Conservation (phyloP, 2,888 invertebrate species). For the Drosophila kokeensis region DNA sequence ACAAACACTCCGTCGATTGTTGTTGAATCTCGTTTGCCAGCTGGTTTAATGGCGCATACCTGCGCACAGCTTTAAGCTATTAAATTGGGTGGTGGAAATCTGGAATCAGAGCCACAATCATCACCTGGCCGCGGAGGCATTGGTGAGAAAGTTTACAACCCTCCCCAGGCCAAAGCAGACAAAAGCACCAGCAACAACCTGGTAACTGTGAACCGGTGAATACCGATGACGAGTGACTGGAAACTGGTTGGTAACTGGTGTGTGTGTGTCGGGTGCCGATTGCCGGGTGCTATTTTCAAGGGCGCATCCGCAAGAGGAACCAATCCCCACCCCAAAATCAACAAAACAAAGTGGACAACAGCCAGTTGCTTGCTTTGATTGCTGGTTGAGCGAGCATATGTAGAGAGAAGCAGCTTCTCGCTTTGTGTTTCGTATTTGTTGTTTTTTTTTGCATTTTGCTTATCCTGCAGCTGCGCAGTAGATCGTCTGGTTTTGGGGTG, state of each 20-base stretch:
- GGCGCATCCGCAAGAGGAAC: constrained; percentile 56
- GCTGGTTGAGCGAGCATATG: background rate
- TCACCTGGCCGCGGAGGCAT: constrained; percentile 47
- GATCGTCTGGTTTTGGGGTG: constrained; percentile 59
- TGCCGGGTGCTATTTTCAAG: constrained; percentile 64
- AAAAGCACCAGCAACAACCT: constrained; percentile 77
- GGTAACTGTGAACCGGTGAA: constrained; percentile 48
- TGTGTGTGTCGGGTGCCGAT: constrained; percentile 32
- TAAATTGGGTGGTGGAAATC: constrained; percentile 64
- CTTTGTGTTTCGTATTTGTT: constrained; percentile 20
- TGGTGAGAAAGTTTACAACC: constrained; percentile 68
- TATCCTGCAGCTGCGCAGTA: constrained; percentile 75
- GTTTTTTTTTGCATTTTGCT: constrained; percentile 14
- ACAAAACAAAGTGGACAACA: constrained; percentile 56
- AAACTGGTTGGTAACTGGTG: constrained; percentile 11
- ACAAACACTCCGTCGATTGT: constrained; percentile 12
- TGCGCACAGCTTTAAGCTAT: constrained; percentile 67
- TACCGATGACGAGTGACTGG: constrained; percentile 4
- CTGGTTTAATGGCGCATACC: constrained; percentile 75
- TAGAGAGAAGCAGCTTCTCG: constrained; percentile 22
- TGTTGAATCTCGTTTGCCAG: constrained; percentile 56
- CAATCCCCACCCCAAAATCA: constrained; percentile 47
- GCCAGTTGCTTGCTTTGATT: constrained; percentile 58
- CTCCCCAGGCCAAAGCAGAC: constrained; percentile 52
- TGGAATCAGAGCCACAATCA: constrained; percentile 34